Conservation (phyloP, 2,797 vertebrate species). For the Nasua narica region DNA sequence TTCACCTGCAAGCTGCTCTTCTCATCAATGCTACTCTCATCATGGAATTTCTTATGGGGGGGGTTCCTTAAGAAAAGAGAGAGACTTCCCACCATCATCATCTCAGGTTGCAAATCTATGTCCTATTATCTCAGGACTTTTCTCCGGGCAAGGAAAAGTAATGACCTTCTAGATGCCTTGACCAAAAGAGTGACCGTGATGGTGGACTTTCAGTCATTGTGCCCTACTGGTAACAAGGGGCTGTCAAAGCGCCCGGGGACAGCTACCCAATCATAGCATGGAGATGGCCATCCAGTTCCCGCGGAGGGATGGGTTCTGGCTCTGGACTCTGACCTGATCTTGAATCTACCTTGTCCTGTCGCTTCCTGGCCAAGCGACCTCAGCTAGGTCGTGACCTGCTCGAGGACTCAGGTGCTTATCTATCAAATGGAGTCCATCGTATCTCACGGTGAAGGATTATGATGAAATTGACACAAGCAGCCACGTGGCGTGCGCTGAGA, state of each 20-base stretch:
- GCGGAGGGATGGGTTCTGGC: not conserved
- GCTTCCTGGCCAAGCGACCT: not conserved
- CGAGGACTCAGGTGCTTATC: no score
- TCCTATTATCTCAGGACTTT: not conserved
- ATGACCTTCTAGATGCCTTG: not conserved
- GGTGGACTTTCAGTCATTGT: no score
- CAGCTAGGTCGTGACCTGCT: not conserved
- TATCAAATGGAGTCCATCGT: no score
- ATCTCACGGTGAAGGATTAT: not conserved
- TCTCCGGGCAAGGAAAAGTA: not conserved
- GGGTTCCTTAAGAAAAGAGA: not conserved
- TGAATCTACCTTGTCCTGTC: not conserved
- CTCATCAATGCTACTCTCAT: not conserved
- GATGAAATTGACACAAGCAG: not conserved
- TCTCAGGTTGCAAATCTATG: not conserved
- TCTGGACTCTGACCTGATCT: not conserved
- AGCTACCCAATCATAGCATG: not conserved
- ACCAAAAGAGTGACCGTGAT: not conserved
- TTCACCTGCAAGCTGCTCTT: not conserved
- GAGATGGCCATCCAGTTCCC: not conserved
- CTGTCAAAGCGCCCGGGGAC: not conserved
- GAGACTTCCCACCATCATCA: not conserved
- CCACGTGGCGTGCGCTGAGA: rapidly evolving
- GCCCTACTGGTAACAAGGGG: not conserved
- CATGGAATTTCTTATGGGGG: not conserved